A percentile compares a stretch with the other conserved stretches of the same genome.
Evolutionary conservation across 2,888 invertebrate genomes (phyloP).

Genomic region (Andricus curvator): DNA sequence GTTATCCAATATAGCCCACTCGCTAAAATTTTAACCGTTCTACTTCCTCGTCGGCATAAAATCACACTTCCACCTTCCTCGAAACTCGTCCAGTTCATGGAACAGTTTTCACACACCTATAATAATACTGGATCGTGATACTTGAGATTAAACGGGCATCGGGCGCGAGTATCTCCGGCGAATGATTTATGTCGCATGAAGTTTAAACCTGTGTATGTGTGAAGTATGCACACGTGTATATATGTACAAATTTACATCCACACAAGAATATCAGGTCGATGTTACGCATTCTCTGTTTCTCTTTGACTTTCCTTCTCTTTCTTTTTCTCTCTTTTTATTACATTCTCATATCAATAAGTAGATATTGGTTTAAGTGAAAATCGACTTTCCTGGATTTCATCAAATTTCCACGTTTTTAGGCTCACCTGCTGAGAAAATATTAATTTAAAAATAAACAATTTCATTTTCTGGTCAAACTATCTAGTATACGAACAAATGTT

Average conservation of each 20-base stretch:
- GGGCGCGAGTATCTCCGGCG: constrained; percentile 66
- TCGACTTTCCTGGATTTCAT: too few species aligned
- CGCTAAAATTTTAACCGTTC: background rate
- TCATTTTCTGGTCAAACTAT: too few species aligned
- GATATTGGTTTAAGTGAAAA: too few species aligned
- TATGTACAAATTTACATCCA: constrained; percentile 4
- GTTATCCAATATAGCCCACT: background rate
- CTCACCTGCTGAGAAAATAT: too few species aligned
- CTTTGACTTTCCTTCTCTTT: constrained; percentile 37
- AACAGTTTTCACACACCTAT: constrained; percentile 57
- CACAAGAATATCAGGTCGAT: background rate
- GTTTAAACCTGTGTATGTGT: background rate
- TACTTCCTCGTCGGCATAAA: constrained; percentile 4
- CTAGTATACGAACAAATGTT: too few species aligned
- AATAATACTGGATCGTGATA: constrained; percentile 57
- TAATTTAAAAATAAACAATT: too few species aligned
- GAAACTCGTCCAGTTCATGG: constrained; percentile 49
- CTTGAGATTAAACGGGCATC: constrained; percentile 70
- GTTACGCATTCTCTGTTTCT: background rate
- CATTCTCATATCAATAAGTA: too few species aligned
- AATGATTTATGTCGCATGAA: constrained; percentile 65
- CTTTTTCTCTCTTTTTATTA: constrained; percentile 29
- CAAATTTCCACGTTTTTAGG: too few species aligned
- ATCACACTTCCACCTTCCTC: background rate
- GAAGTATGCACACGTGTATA: background rate